Evolutionary conservation across 2,113 vertebrate species (phyloP), one percentile per base, ranked within the genome.

Genomic region (Centrocercus urophasianus): DNA sequence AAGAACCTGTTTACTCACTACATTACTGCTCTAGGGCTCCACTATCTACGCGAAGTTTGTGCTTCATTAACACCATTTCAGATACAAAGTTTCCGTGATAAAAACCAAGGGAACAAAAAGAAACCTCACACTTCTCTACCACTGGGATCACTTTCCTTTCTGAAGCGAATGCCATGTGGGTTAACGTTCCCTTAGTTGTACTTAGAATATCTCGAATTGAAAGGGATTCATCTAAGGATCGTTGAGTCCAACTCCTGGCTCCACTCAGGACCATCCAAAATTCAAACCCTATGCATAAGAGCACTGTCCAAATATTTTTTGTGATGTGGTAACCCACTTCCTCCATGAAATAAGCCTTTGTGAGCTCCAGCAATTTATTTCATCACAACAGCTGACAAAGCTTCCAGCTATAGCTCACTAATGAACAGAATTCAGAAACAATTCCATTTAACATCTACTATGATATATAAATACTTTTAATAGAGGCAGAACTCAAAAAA

Each of bases 381-480:
- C 27, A 64, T 25, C 0, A 0, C 7, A 20, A 30, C 24, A 61
- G 64, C 7, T 71, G 30, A 60, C 24, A 6, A 43, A 86, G 65
- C 25, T 86, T 81, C 32, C n/a, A 75, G 30, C 42, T 70, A 13
- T 0, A 38, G 10, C 32, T 66, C 69, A 76, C 6, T 13, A 70
- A 36, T 8, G 42, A 42, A 15, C 19, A 5, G 2, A 15, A 47
- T 36, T 77, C 47, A 42, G 27, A 63, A 5, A n/a, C 88, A 83
- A 54, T 83, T 32, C 11, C 32, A 66, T 27, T 42, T 61, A 47
- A 28, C 47, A 83, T 9, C 43, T 50, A 59, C 27, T 24, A 21
- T 0, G 0, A 19, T 40, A 76, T 56, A 74, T 47, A 38, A 10
- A 38, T 38, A 38, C 17, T 67, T 88, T 66, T 52, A 32, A 21